Evolutionary conservation across 2,797 vertebrate species (phyloP), one percentile per base, ranked within the genome.

Genomic region (Staurois parvus): DNA sequence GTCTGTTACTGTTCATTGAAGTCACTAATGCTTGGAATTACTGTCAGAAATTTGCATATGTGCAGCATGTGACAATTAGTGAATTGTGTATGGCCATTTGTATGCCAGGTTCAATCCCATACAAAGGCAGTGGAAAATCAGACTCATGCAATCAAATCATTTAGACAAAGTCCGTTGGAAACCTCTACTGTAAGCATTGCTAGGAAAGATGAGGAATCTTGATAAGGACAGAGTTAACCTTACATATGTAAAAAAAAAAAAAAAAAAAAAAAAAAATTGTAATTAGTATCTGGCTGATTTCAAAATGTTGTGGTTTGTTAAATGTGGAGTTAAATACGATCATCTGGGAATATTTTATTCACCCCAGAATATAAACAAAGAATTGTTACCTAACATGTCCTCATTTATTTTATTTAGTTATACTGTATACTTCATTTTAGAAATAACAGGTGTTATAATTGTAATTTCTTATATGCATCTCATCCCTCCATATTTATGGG

Each of bases 181-280:
- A 85, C 24, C 21, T 40, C 29, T 11, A 76, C 59, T 76, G 21
- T 72, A 84, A 52, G 59, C 28, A 78, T 84, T 56, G 74, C 72
- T 52, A 52, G 48, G 81, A 37, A 68, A 40, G 80, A 66, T 34
- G 62, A 40, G 28, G 26, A 28, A 66, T 64, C 12, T 4, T 32
- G 72, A 64, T 66, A 75, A 59, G 26, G 4, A 17, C n/a, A 66
- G 70, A 24, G 30, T 42, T 34, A 42, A 42, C 21, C 45, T 45
- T 56, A 10, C 17, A 15, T 52, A 52, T 4, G 30, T 62, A 15
- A 62, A 34, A 59, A 34, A 82, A 37, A 32, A 40, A 40, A 42
- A 37, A 32, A 40, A 40, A 42, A 37, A 62, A 45, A 81, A 28
- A 15, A 48, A 2, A 17, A 15, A 15, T 64, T 13, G 48, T 28